Evolutionary conservation across 2,888 invertebrate species (phyloP), one percentile per base, ranked within the genome.

Genomic region (Protodeltote pygarga): DNA sequence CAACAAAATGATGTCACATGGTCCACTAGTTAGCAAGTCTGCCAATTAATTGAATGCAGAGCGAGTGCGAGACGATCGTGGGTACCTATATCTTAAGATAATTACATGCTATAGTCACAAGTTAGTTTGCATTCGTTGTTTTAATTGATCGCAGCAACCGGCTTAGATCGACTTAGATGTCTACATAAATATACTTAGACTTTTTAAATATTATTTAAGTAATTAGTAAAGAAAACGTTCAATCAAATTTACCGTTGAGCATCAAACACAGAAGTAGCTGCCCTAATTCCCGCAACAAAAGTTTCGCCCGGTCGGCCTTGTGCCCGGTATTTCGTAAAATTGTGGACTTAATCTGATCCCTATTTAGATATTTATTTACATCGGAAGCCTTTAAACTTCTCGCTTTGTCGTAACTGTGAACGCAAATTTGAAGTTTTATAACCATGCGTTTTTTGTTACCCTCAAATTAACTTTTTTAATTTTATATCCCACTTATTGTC

Each of bases 311-410:
- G 28, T 62, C 44, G 39, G 57, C 62, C 59, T 32, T 47, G 51
- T 52, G 63, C 61, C 38, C 52, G 50, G 40, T 54, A 49, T 65
- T 65, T 42, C 54, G 52, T 54, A 57, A 70, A 74, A 71, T 65
- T 63, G 42, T 62, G 32, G 39, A 57, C 52, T 58, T 64, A 72
- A 71, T 71, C 57, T 61, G 54, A 62, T 65, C 59, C 59, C 42
- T 64, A 65, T 73, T 68, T 65, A 60, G 59, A 67, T 71, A 65
- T 71, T 63, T 65, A 59, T 70, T 69, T 64, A 62, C 64, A 57
- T 46, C 51, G 20, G 50, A 67, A 70, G 41, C 64, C 61, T 51
- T 60, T 37, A 39, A 66, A 65, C 47, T 57, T 53, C 33, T 62
- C 46, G 35, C 42, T 49, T 59, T 60, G 47, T 50, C 48, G 35